Percentiles rank a stretch among this genome's conserved stretches.
Conservation (phyloP, 2,797 vertebrate genomes). For the Champsocephalus esox region DNA sequence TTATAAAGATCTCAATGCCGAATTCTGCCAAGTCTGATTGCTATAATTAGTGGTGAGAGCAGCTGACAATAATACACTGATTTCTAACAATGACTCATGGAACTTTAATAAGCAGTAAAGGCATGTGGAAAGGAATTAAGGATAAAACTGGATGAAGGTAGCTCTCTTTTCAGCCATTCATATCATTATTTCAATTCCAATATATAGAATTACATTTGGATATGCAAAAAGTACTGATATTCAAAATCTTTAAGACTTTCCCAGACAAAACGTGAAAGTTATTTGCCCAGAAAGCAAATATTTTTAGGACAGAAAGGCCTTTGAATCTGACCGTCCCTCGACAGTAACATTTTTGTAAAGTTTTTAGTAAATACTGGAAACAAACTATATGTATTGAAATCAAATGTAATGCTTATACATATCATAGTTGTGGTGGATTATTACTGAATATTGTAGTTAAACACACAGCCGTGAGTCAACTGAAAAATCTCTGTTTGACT, state of each 20-base stretch:
- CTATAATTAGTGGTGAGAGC: conserved; percentile 64
- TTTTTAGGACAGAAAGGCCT: neutral
- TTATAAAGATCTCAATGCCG: conserved; percentile 51
- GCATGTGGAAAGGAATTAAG: conserved; percentile 2
- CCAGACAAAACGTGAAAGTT: neutral
- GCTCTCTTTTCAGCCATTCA: neutral
- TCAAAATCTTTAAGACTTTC: neutral
- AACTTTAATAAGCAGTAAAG: conserved; percentile 26
- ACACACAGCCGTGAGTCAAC: no score
- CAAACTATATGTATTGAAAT: no score
- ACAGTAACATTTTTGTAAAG: no score
- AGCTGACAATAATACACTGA: conserved; percentile 58
- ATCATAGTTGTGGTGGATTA: no score
- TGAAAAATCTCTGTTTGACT: no score
- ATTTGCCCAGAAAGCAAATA: neutral
- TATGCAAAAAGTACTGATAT: neutral
- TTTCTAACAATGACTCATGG: conserved; percentile 44
- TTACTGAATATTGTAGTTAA: no score
- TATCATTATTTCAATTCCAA: neutral
- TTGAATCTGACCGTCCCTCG: neutral
- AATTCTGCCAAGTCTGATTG: conserved; percentile 49
- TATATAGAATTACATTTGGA: neutral
- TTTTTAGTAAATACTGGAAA: no score
- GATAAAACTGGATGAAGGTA: neutral
- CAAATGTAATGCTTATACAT: no score